Conservation (phyloP, 1,140 invertebrate genomes). For the Musca vetustissima region DNA sequence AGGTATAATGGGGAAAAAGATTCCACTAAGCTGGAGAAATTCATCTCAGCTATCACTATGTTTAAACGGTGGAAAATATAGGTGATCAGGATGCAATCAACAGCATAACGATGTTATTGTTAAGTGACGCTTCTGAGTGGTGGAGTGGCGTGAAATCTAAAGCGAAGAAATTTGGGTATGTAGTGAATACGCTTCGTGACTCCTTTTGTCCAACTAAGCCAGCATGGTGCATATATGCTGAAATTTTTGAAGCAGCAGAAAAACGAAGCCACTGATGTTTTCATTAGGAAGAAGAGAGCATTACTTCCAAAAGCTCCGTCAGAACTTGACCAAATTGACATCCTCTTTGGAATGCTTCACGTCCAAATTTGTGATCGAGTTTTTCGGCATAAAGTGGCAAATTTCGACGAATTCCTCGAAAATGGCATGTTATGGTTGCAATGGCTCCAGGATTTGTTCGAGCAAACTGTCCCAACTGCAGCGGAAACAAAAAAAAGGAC, state of each 20-base stretch:
- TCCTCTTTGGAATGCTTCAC: conserved; percentile 29
- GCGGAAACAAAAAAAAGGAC: neutral
- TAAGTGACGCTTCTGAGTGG: conserved; percentile 21
- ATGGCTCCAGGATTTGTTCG: neutral
- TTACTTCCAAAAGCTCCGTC: neutral
- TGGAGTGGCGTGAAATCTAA: conserved; percentile 14
- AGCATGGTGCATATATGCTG: conserved; percentile 26
- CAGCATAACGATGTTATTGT: conserved; percentile 35
- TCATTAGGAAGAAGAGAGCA: conserved; percentile 23
- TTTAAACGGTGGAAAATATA: conserved; percentile 31
- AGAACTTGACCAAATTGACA: conserved; percentile 28
- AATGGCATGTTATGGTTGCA: conserved; percentile 7
- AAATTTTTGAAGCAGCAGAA: conserved; percentile 27
- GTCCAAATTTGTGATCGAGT: conserved; percentile 28
- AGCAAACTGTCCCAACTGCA: neutral
- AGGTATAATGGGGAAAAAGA: conserved; percentile 28
- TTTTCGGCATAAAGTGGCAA: neutral
- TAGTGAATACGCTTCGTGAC: conserved; percentile 7
- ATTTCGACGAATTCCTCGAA: conserved; percentile 25
- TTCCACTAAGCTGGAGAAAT: conserved; percentile 30
- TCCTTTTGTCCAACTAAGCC: conserved; percentile 24
- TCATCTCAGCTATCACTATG: conserved; percentile 31
- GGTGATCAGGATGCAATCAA: conserved; percentile 33
- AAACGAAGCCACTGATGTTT: conserved; percentile 24
- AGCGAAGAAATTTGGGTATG: conserved; percentile 26